Percentiles rank a stretch among this genome's conserved stretches.
phyloP scores from a whole-genome alignment of 2,888 invertebrate species.

The Glaucopsyche alexis region DNA sequence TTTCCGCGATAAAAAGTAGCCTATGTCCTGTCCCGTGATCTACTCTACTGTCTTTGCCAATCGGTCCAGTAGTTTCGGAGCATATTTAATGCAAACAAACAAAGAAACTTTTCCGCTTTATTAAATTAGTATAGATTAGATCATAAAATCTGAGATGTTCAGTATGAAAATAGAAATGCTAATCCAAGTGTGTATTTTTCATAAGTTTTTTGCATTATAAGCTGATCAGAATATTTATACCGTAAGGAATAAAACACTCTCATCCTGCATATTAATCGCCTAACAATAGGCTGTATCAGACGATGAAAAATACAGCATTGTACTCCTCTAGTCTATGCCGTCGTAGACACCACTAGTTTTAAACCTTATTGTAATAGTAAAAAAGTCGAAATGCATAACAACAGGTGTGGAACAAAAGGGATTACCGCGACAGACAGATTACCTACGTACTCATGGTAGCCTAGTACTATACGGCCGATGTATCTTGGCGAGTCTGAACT shows the following conservation, averaged over 20 bases:
- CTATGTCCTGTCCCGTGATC: too few species aligned
- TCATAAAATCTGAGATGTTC: too few species aligned
- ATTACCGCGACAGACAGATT: slow-evolving; percentile 20
- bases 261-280: slow-evolving; percentile 32
- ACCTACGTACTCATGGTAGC: background rate
- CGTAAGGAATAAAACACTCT: background rate
- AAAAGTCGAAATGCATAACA: background rate
- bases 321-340: background rate
- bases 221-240: background rate
- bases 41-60: too few species aligned
- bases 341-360: background rate
- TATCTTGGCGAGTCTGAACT: too few species aligned
- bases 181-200: background rate
- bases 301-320: slow-evolving; percentile 35
- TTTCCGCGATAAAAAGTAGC: too few species aligned
- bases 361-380: background rate
- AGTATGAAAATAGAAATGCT: background rate
- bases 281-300: slow-evolving; percentile 38
- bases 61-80: too few species aligned
- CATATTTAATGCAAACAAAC: too few species aligned
- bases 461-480: too few species aligned
- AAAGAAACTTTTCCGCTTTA: too few species aligned
- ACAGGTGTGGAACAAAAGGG: background rate
- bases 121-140: too few species aligned
- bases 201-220: background rate